These are phyloP conservation scores for Tachypleus tridentatus DNA, from an alignment of 1,140 invertebrate genomes.

Conservation along the genomic window DNA sequence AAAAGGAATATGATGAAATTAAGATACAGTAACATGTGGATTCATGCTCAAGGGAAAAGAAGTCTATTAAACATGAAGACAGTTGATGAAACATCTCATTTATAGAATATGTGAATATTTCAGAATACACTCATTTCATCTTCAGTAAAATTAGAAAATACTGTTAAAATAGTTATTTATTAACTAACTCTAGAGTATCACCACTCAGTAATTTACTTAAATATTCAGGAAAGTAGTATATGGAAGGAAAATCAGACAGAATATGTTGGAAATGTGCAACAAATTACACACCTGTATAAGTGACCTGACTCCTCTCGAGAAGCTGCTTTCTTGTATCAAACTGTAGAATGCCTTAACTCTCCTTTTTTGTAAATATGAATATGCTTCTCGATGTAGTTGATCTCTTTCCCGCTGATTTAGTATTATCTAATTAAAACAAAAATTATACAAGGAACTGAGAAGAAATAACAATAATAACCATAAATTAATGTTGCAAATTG, in stretches of 20 bases:
- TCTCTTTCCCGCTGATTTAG: conserved; percentile 33
- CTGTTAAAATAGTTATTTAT: too few relatives aligned
- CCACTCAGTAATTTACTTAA: too few relatives aligned
- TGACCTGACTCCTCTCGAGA: conserved; percentile 47
- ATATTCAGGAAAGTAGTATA: too few relatives aligned
- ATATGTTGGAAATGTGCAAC: neutral
- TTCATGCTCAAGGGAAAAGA: too few relatives aligned
- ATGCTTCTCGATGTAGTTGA: conserved; percentile 35
- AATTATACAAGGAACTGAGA: neutral
- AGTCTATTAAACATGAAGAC: too few relatives aligned
- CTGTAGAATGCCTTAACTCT: conserved; percentile 41
- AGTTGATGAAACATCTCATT: neutral
- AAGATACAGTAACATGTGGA: too few relatives aligned
- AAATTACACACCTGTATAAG: conserved; percentile 29
- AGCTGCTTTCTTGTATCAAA: conserved; percentile 41
- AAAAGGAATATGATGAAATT: too few relatives aligned
- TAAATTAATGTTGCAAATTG: too few relatives aligned
- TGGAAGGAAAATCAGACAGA: too few relatives aligned
- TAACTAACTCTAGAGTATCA: too few relatives aligned
- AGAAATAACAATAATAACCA: too few relatives aligned
- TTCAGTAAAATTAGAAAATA: too few relatives aligned
- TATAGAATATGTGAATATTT: neutral
- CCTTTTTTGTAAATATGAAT: conserved; percentile 36
- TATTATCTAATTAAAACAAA: conserved; percentile 27
- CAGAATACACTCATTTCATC: conserved; percentile 18